Evolutionary conservation across 2,113 vertebrate species (phyloP).

Genomic region (Petrocephalus zakoni): DNA sequence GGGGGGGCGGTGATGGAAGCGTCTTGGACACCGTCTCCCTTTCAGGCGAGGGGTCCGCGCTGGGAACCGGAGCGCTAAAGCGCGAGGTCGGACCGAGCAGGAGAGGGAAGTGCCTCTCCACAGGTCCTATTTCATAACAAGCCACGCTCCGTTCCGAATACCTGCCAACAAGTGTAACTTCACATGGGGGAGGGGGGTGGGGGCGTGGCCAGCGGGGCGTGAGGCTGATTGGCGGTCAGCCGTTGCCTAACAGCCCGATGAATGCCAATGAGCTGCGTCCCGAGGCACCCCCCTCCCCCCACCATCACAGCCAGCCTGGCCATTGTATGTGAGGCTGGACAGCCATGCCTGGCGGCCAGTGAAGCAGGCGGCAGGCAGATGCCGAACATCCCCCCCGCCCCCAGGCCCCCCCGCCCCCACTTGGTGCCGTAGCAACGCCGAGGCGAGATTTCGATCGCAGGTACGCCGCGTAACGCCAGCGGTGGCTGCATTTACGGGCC

Average conservation of each 20-base stretch:
- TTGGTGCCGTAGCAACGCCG: background rate
- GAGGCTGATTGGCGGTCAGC: constrained; percentile 3
- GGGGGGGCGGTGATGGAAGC: background rate
- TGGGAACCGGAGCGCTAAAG: background rate
- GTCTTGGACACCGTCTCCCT: background rate
- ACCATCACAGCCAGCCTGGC: background rate
- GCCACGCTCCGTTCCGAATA: background rate
- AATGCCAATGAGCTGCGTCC: constrained; percentile 1
- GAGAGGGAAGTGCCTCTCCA: background rate
- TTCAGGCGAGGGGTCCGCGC: background rate
- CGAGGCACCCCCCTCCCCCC: background rate
- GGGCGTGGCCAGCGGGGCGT: background rate
- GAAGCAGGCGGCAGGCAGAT: background rate
- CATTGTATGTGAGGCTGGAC: background rate
- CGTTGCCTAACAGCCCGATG: background rate
- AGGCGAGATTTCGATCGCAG: background rate
- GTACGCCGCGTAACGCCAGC: background rate
- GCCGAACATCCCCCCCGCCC: background rate
- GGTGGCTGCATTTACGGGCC: background rate
- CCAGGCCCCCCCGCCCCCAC: background rate
- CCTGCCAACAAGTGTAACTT: constrained; percentile 19
- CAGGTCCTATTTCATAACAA: background rate
- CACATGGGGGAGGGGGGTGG: background rate
- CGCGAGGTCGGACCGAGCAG: background rate
- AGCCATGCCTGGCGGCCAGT: background rate